Evolutionary conservation across 2,797 vertebrate genomes (phyloP).

Genomic region (Mus spretus): DNA sequence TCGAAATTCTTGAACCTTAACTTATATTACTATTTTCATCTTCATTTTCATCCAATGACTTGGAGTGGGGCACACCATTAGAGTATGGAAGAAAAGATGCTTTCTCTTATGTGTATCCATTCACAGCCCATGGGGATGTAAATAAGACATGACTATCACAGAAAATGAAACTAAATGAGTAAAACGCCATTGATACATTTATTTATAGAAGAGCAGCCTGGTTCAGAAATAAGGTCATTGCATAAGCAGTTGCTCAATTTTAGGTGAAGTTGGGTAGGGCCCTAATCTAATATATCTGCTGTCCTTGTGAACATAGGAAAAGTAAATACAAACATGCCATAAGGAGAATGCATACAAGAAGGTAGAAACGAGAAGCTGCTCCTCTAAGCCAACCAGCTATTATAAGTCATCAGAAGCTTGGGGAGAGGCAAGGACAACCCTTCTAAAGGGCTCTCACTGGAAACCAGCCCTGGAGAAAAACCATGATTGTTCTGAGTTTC

Average conservation of each 20-base stretch:
- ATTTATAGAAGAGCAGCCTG: slow-evolving; percentile 31
- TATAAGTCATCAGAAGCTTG: background rate
- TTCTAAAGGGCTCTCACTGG: background rate
- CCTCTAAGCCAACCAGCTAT: background rate
- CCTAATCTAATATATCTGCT: background rate
- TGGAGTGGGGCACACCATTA: background rate
- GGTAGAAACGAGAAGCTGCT: background rate
- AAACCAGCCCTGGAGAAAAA: background rate
- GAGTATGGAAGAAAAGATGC: background rate
- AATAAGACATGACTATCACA: slow-evolving; percentile 56
- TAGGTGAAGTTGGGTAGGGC: background rate
- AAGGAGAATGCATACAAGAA: background rate
- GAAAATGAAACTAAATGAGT: slow-evolving; percentile 49
- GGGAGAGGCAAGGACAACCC: background rate
- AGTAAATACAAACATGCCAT: too few relatives aligned
- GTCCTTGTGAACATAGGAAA: background rate
- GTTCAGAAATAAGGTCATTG: background rate
- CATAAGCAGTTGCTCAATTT: background rate
- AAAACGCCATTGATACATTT: slow-evolving; percentile 15
- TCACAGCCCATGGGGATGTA: background rate
- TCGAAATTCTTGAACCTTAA: background rate
- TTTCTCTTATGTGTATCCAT: background rate
- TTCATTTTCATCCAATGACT: background rate
- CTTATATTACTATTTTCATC: slow-evolving; percentile 44
- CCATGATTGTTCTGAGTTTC: too few relatives aligned